Conservation (phyloP, 2,113 vertebrate species). For the Balaenoptera acutorostrata region DNA sequence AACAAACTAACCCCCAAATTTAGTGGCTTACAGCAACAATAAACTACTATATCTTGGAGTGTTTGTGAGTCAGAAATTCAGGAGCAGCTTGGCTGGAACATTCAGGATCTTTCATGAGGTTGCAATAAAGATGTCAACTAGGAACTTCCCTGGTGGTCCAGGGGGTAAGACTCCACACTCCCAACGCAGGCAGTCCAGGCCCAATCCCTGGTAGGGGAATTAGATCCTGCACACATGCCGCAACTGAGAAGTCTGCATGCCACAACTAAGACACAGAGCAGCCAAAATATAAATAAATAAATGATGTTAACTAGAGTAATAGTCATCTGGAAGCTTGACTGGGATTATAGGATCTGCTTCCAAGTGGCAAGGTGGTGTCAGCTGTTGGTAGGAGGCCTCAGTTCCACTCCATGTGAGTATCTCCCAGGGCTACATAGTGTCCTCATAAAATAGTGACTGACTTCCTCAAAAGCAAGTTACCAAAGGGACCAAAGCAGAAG, state of each 20-base stretch:
- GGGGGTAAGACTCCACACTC: too few species aligned
- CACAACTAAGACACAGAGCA: too few species aligned
- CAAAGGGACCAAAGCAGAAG: background rate
- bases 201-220: too few species aligned
- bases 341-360: background rate
- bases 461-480: background rate
- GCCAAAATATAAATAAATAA: too few species aligned
- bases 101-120: background rate
- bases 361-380: background rate
- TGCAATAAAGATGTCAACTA: background rate
- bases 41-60: background rate
- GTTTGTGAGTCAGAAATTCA: background rate
- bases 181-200: rapidly evolving
- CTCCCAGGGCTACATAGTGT: background rate
- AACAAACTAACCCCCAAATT: background rate
- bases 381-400: background rate
- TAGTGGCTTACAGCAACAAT: background rate
- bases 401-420: background rate
- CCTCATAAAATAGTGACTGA: background rate
- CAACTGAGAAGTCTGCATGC: too few species aligned
- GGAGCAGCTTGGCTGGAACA: background rate
- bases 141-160: too few species aligned
- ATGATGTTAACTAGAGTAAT: background rate
- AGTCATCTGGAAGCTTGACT: background rate
- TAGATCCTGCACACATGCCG: rapidly evolving